phyloP scores from a whole-genome alignment of 1,140 invertebrate species.

The Anoplolepis gracilipes region DNA sequence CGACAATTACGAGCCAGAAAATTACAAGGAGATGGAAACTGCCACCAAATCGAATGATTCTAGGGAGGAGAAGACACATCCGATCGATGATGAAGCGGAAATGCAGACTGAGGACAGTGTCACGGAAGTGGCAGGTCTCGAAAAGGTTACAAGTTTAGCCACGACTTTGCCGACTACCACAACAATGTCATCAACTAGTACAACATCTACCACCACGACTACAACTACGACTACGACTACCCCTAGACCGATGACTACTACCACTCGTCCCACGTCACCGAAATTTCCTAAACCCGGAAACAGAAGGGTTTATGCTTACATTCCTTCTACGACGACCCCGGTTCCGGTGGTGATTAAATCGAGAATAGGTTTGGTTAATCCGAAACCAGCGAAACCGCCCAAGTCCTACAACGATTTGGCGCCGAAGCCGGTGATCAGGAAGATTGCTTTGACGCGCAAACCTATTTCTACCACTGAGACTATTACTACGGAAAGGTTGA shows the following conservation, averaged over 20 bases:
- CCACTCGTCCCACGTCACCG: constrained; percentile 65
- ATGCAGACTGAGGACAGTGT: not conserved
- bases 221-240: constrained; percentile 61
- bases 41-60: constrained; percentile 15
- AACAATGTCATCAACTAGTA: not conserved
- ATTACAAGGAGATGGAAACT: constrained; percentile 74
- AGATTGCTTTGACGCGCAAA: constrained; percentile 75
- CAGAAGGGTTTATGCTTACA: constrained; percentile 81
- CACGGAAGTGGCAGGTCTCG: not conserved
- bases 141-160: not conserved
- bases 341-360: constrained; percentile 81
- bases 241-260: constrained; percentile 61
- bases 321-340: constrained; percentile 81
- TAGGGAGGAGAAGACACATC: constrained; percentile 17
- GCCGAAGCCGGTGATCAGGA: constrained; percentile 82
- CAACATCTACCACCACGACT: not conserved
- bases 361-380: constrained; percentile 75
- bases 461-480: constrained; percentile 6
- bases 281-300: constrained; percentile 80
- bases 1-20: constrained; percentile 86
- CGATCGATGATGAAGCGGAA: constrained; percentile 22
- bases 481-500: constrained; percentile 22
- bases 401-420: constrained; percentile 81
- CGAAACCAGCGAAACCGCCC: constrained; percentile 81
- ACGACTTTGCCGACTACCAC: not conserved